Base-by-base conservation (phyloP, 2,797 vertebrate genomes). In the Anomalospiza imberbis region DNA sequence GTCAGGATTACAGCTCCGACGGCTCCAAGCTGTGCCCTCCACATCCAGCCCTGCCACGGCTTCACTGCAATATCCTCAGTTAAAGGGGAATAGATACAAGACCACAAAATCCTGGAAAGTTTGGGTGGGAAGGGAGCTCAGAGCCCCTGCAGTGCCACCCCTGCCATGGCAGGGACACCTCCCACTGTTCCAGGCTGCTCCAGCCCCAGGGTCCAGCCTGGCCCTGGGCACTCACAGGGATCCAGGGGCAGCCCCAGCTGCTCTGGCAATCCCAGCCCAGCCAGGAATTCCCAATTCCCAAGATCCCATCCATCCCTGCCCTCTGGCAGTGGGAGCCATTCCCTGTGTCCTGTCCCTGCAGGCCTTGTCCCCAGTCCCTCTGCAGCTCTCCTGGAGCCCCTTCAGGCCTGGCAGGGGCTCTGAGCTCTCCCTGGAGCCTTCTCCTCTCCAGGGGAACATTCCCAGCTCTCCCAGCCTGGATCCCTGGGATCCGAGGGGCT, bases 21-120 rank as follows among this genome's bases (percentile, higher is more conserved):
- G 2, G 74, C 53, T 54, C 47, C 10, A 1, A 25, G n/a, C 61
- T 16, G 31, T 19, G 26, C 47, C 53, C 61, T 38, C 9, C 54
- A 17, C 76, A 34, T 1, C 17, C n/a, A 40, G 54, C 16, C 65
- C 73, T 12, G 48, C n/a, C 57, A 34, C 1, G 1, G 67, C 32
- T 20, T 34, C 3, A 0, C 15, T 19, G 40, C 12, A 15, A 13
- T 7, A 12, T 2, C 26, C 54, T 13, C 48, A 40, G 29, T 31
- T 24, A 31, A 17, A 66, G 68, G 31, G 21, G 40, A 45, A 61
- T 0, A 2, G 11, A n/a, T 1, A 50, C 36, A n/a, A 9, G 29
- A 66, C 4, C 53, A n/a, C 2, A 31, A 29, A 71, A 11, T 9
- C 28, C 1, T 3, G 45, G 58, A 1, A 28, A 22, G 31, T 0